Evolutionary conservation across 2,888 invertebrate species (phyloP).

Genomic region (Norana najaformis): DNA sequence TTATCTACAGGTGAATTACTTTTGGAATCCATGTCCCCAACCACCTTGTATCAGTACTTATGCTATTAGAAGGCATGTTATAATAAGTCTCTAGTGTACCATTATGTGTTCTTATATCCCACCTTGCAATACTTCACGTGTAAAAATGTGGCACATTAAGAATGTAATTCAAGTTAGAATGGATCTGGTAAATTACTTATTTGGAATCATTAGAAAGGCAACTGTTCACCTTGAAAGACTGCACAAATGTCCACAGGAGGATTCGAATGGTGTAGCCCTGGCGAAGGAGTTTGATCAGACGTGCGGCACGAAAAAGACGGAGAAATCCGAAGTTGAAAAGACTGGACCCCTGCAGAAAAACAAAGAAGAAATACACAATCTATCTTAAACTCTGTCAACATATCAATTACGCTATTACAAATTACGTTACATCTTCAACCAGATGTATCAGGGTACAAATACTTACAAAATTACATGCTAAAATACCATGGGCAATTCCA

Average conservation of each 20-base stretch:
- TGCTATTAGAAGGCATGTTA: background rate
- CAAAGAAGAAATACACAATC: background rate
- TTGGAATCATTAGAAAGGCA: background rate
- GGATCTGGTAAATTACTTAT: background rate
- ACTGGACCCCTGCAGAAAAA: background rate
- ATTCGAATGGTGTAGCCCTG: constrained; percentile 99
- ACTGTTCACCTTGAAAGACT: constrained; percentile 91
- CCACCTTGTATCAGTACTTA: background rate
- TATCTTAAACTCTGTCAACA: background rate
- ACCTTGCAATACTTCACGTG: background rate
- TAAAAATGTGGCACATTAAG: background rate
- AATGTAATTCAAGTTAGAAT: background rate
- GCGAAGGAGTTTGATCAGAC: constrained; percentile 96
- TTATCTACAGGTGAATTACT: too few relatives aligned
- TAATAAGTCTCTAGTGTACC: background rate
- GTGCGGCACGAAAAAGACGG: constrained; percentile 96
- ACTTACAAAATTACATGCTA: too few relatives aligned
- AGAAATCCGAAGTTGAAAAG: constrained; percentile 97
- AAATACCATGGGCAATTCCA: too few relatives aligned
- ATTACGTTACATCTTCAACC: background rate
- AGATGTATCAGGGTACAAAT: background rate
- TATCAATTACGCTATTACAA: background rate
- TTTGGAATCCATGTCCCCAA: background rate
- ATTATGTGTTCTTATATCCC: background rate
- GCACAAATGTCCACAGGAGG: constrained; percentile 99